A percentile compares a stretch with the other conserved stretches of the same genome.
phyloP scores from a whole-genome alignment of 2,113 vertebrate species.

The Bettongia penicillata region DNA sequence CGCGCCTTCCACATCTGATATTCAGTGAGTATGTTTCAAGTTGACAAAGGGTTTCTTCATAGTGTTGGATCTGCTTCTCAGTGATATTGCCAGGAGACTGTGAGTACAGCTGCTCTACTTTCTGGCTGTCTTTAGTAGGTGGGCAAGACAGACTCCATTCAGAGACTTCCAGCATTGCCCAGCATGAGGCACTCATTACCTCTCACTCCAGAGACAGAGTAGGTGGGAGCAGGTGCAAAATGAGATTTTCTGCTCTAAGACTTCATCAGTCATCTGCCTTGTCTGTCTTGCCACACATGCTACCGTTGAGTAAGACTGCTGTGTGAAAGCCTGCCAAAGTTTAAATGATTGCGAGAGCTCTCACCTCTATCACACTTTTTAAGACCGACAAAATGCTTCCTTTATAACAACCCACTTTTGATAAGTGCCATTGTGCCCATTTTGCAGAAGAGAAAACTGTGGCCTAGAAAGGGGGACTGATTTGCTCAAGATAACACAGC shows the following conservation, averaged over 20 bases:
- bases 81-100: background rate
- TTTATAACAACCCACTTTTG: background rate
- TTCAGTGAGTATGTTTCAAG: background rate
- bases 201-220: conserved; percentile 38
- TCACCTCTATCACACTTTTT: background rate
- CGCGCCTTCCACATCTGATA: background rate
- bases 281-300: background rate
- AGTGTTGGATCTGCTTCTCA: background rate
- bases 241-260: background rate
- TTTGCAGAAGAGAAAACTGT: background rate
- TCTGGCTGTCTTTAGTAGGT: conserved; percentile 5
- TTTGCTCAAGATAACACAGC: background rate
- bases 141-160: conserved; percentile 36
- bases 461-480: background rate
- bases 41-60: background rate
- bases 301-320: background rate
- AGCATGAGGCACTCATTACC: background rate
- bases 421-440: background rate
- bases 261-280: background rate
- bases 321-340: background rate
- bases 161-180: conserved; percentile 7
- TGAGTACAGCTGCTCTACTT: background rate
- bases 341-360: background rate
- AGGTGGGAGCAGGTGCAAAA: background rate
- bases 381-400: background rate